Evolutionary conservation across 2,888 invertebrate species (phyloP), one percentile per base, ranked within the genome.

Genomic region (Holacanthella duospinosa): DNA sequence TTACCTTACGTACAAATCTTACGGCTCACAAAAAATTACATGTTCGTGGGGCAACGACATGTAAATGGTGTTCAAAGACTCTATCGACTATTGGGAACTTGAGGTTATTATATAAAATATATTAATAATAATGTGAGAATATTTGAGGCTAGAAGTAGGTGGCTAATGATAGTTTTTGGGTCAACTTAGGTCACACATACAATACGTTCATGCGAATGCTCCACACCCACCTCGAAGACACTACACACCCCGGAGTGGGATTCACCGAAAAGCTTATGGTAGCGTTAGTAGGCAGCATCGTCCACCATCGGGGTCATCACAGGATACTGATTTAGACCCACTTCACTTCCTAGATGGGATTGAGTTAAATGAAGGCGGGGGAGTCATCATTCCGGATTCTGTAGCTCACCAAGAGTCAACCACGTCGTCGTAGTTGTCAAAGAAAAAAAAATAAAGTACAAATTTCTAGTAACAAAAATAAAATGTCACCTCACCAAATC

Each of bases 11-110:
- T 27, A 66, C 68, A 0, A 70, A 71, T 48, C 66, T 71, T 12
- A 65, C 62, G 1, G 70, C 69, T 4, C 72, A 72, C 53, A 67
- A 66, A 36, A 61, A 67, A 44, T 60, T 64, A 26, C 72, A 72
- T 29, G 66, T 64, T 25, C 12, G 48, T 9, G 70, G 71, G 24
- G 67, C 71, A 29, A 72, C 72, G 9, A 64, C 59, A 1, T 72
- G 72, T 59, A 67, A 64, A 2, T 66, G 60, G 25, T 72, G 72
- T 48, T 61, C 61, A 19, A 67, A 68, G 62, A 61, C 68, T 21
- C 57, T 71, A 12, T 65, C 64, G 4, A 72, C 70, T 1, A 66
- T 68, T 16, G 70, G 70, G 2, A 71, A 71, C 62, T 48, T 48
- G 48, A 48, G 48, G 48, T 48, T 48, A 48, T 16, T 9, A 64